These are phyloP conservation scores for Phataginus tetradactyla DNA, from an alignment of 2,797 vertebrate genomes.

Conservation along the genomic window DNA sequence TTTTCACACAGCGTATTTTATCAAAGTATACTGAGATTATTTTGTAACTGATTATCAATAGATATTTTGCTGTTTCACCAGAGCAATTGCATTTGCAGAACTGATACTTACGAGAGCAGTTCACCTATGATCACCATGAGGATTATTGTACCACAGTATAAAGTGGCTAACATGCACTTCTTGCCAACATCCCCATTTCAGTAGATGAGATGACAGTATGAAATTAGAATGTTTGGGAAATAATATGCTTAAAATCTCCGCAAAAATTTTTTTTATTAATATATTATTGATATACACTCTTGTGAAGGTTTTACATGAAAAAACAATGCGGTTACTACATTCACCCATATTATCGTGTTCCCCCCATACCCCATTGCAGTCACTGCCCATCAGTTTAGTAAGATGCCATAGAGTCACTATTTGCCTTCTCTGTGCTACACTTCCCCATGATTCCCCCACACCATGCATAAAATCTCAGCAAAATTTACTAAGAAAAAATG, in stretches of 20 bases:
- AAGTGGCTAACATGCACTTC: conserved; percentile 66
- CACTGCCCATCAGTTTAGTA: too few species aligned
- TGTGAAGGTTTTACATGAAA: too few species aligned
- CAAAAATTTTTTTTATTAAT: conserved; percentile 37
- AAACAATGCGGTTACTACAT: too few species aligned
- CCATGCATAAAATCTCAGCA: conserved; percentile 62
- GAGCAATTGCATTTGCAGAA: conserved; percentile 81
- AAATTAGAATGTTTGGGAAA: conserved; percentile 73
- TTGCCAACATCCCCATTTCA: conserved; percentile 72
- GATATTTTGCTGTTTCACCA: conserved; percentile 70
- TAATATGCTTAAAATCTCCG: conserved; percentile 73
- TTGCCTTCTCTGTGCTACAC: too few species aligned
- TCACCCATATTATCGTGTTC: too few species aligned
- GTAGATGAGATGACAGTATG: conserved; percentile 75
- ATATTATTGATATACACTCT: too few species aligned
- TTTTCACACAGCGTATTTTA: conserved; percentile 65
- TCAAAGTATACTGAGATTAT: conserved; percentile 71
- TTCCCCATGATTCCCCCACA: too few species aligned
- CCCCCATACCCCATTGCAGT: too few species aligned
- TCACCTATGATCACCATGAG: conserved; percentile 80
- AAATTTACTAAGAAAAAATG: conserved; percentile 40
- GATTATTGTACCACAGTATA: conserved; percentile 79
- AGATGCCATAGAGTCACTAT: too few species aligned
- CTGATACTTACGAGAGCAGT: conserved; percentile 81
- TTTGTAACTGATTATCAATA: conserved; percentile 66